phyloP scores from a whole-genome alignment of 2,797 vertebrate species.

The Sebastes jordani region DNA sequence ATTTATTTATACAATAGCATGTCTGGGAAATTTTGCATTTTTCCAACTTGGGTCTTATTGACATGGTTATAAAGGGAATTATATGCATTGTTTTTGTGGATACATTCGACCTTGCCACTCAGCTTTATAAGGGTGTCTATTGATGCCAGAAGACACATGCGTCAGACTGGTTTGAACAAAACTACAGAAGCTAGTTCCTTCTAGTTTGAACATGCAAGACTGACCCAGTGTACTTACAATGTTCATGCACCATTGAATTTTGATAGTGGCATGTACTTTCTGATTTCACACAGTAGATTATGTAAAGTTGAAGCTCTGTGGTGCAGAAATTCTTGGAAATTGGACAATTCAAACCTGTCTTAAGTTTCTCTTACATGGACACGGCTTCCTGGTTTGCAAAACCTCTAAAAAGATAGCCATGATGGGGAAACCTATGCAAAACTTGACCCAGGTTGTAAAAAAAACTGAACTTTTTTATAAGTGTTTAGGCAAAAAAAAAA shows the following conservation, averaged over 20 bases:
- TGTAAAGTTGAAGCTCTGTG: slow-evolving; percentile 8
- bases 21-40: background rate
- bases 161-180: background rate
- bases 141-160: background rate
- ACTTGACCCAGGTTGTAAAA: slow-evolving; percentile 5
- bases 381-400: background rate
- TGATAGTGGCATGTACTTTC: slow-evolving; percentile 11
- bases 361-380: background rate
- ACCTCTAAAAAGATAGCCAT: background rate
- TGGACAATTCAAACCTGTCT: background rate
- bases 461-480: background rate
- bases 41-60: slow-evolving; percentile 1
- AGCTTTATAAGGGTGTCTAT: background rate
- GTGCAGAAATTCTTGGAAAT: background rate
- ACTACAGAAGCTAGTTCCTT: background rate
- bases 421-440: background rate
- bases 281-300: slow-evolving; percentile 25
- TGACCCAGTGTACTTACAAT: slow-evolving; percentile 6
- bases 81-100: background rate
- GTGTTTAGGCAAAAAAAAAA: background rate
- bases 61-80: background rate
- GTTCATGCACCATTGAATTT: slow-evolving; percentile 12
- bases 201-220: slow-evolving; percentile 10
- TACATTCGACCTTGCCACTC: background rate
- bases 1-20: background rate